Evolutionary conservation across 1,140 invertebrate genomes (phyloP).

Genomic region (Temnothorax curvispinosus): DNA sequence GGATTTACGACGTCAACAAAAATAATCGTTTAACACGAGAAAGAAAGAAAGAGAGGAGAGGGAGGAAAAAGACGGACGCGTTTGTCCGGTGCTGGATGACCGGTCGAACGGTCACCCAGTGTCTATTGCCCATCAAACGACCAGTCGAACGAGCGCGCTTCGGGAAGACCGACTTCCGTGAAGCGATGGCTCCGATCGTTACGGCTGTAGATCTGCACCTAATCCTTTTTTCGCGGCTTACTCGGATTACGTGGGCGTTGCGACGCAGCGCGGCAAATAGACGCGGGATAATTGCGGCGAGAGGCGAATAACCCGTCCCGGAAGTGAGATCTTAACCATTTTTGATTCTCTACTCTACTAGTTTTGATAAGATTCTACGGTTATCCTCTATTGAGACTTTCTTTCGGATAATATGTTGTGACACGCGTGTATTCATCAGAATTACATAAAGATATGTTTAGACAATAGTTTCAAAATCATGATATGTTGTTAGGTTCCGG

Average conservation of each 20-base stretch:
- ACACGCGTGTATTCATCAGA: background rate
- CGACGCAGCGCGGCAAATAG: background rate
- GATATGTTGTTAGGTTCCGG: background rate
- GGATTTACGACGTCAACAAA: conserved; percentile 78
- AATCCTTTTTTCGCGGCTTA: conserved; percentile 1
- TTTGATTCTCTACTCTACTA: background rate
- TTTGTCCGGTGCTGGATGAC: conserved; percentile 65
- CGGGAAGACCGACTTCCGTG: conserved; percentile 69
- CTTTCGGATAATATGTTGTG: background rate
- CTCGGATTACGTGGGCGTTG: background rate
- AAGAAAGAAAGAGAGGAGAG: conserved; percentile 13
- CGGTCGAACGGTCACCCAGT: conserved; percentile 72
- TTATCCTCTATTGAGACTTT: background rate
- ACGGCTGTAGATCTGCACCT: conserved; percentile 14
- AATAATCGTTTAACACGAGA: conserved; percentile 77
- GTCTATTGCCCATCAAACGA: conserved; percentile 76
- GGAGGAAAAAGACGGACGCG: conserved; percentile 37
- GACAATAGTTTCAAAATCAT: background rate
- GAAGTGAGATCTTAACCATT: background rate
- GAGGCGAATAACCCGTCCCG: too few relatives aligned
- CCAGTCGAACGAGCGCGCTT: conserved; percentile 66
- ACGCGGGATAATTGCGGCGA: background rate
- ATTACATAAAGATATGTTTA: background rate
- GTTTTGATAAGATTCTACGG: background rate
- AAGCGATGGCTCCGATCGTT: conserved; percentile 61